Evolutionary conservation across 1,140 invertebrate species (phyloP), one percentile per base, ranked within the genome.

Genomic region (Reticulitermes speratus): DNA sequence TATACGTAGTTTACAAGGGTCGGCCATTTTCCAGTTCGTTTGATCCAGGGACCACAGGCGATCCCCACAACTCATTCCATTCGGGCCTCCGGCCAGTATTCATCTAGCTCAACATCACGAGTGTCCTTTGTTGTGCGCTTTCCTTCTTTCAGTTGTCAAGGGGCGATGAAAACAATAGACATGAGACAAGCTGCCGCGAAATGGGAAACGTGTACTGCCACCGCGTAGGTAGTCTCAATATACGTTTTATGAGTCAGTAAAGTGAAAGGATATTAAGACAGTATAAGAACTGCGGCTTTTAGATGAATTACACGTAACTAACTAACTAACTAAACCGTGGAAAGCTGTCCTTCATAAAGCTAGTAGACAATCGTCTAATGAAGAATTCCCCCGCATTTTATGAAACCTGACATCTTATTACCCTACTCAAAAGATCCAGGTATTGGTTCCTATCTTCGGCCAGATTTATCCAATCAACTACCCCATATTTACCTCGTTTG

Each of bases 141-240:
- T 75, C n/a, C 65, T 75, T 75, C 65, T 30, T 75, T 75, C 65
- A 75, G 65, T 75, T 75, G 65, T 75, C 65, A 25, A 55, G 65
- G 65, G 65, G 30, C 65, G 25, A 6, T 75, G 65, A 30, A 75
- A 75, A 75, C 65, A 75, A 75, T 75, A 75, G 65, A 30, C 65
- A 75, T 9, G 6, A 75, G 65, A 75, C 25, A 75, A 75, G 65
- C 65, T 19, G n/a, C 65, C 65, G 65, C 65, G 65, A 75, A 75
- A 75, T 75, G 65, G 65, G 65, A 75, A 75, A 75, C 25, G 25
- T n/a, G 0, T 75, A 30, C 65, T 75, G 65, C 25, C 65, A 75
- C 65, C 1, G 65, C 16, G 25, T 25, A 75, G 30, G 65, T 30
- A 25, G 65, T 30, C n/a, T 75, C 52, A 11, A 6, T 16, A 3